Conservation (phyloP, 2,797 vertebrate species). For the Ctenochaetus hawaiiensis region DNA sequence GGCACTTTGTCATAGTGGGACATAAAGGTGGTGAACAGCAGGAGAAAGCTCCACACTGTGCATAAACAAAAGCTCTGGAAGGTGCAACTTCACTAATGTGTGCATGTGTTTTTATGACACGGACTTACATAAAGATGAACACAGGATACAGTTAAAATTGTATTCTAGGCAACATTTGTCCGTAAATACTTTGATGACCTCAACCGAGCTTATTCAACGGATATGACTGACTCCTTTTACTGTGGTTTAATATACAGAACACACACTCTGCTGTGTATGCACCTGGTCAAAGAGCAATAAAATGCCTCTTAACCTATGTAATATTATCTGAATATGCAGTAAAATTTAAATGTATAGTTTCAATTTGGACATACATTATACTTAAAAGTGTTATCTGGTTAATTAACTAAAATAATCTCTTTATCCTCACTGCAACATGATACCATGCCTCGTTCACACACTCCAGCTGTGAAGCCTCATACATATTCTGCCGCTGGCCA, state of each 20-base stretch:
- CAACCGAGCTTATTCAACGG: constrained; percentile 39
- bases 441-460: constrained; percentile 23
- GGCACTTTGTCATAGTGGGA: constrained; percentile 70
- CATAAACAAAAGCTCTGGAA: constrained; percentile 58
- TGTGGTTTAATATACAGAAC: constrained; percentile 25
- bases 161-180: constrained; percentile 44
- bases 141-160: constrained; percentile 13
- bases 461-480: constrained; percentile 17
- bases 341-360: neutral
- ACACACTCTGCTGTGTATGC: neutral
- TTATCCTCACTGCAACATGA: constrained; percentile 18
- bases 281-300: constrained; percentile 3
- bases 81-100: constrained; percentile 29
- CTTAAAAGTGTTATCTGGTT: constrained; percentile 5
- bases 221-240: constrained; percentile 8
- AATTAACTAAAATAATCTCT: constrained; percentile 16
- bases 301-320: neutral
- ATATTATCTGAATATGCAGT: neutral
- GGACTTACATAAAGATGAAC: constrained; percentile 27
- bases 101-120: constrained; percentile 5
- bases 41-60: constrained; percentile 63
- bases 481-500: constrained; percentile 1
- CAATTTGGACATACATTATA: neutral
- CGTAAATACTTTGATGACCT: constrained; percentile 49
- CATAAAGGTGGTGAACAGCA: constrained; percentile 65